Conservation (phyloP, 2,888 invertebrate genomes). For the Chouioia cunea region DNA sequence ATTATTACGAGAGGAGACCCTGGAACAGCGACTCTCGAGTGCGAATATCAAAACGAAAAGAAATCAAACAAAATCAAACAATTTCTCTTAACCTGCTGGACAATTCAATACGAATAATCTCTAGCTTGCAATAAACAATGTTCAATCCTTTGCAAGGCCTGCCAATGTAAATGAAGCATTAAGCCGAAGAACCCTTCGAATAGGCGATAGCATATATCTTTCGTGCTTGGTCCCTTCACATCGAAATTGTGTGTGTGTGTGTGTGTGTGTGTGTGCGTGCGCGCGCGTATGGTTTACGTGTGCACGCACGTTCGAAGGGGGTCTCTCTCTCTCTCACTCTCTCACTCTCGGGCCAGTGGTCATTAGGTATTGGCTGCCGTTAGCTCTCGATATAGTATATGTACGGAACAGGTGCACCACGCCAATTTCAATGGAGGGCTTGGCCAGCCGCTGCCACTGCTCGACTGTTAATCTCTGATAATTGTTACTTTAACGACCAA, state of each 20-base stretch:
- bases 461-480: conserved; percentile 46
- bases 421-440: conserved; percentile 37
- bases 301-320: no score
- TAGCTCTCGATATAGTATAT: conserved; percentile 21
- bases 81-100: conserved; percentile 12
- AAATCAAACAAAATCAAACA: no score
- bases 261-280: no score
- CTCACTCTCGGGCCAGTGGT: conserved; percentile 22
- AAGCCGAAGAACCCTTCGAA: not conserved
- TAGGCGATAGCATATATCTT: no score
- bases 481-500: conserved; percentile 44
- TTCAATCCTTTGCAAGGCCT: no score
- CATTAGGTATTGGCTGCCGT: conserved; percentile 41
- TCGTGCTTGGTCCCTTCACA: no score
- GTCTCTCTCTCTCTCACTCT: conserved; percentile 7
- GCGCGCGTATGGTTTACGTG: no score
- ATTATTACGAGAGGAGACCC: conserved; percentile 13
- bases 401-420: conserved; percentile 34
- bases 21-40: not conserved
- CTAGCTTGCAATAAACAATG: no score
- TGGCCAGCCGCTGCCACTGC: conserved; percentile 3
- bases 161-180: conserved; percentile 1
- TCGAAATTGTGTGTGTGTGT: no score
- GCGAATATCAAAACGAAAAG: conserved; percentile 20
- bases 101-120: no score